These are phyloP conservation scores for Sebastes goodei DNA, from an alignment of 2,797 vertebrate species.

Conservation along the genomic window DNA sequence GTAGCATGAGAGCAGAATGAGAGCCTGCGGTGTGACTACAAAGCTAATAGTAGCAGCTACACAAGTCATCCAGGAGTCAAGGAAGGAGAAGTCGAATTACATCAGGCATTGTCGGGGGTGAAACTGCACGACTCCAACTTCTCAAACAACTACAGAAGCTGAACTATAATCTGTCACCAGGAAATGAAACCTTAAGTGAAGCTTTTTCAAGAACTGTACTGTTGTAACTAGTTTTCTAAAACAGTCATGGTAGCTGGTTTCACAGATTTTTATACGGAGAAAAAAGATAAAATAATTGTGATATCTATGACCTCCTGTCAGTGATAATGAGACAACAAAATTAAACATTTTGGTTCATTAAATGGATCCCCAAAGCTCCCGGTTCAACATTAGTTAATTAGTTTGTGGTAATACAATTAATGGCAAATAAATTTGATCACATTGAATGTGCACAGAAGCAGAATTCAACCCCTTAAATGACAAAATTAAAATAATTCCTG, in stretches of 20 bases:
- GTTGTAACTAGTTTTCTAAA: not conserved
- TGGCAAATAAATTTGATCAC: not conserved
- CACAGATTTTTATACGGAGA: not conserved
- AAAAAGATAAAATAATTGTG: not conserved
- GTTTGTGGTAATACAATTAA: not conserved
- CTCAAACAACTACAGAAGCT: not conserved
- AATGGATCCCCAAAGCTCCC: not conserved
- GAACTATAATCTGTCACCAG: not conserved
- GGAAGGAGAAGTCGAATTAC: conserved; percentile 27
- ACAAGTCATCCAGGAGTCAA: conserved; percentile 59
- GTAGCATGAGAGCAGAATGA: not conserved
- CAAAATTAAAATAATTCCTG: not conserved
- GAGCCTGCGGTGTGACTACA: conserved; percentile 31
- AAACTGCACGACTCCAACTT: not conserved
- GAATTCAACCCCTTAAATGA: not conserved
- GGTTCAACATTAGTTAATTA: not conserved
- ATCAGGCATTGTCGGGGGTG: conserved; percentile 25
- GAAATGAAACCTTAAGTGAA: not conserved
- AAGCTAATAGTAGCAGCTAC: conserved; percentile 22
- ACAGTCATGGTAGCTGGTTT: not conserved
- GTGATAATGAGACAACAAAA: not conserved
- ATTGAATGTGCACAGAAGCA: not conserved
- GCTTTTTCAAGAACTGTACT: not conserved
- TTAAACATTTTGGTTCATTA: not conserved
- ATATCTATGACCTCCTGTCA: not conserved